Conservation (phyloP, 2,797 vertebrate genomes). For the Characodon lateralis region DNA sequence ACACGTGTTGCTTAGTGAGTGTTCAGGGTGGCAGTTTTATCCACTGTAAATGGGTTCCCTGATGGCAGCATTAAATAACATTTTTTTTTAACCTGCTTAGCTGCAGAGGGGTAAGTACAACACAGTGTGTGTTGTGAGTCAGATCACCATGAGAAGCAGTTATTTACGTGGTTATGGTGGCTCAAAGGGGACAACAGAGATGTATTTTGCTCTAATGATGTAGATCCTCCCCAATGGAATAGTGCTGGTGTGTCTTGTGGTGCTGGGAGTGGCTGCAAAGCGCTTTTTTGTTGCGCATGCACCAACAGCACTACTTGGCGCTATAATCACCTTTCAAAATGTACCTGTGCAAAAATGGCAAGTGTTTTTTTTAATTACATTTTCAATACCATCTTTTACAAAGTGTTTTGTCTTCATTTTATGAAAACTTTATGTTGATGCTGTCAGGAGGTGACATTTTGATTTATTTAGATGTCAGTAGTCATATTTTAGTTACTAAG, state of each 20-base stretch:
- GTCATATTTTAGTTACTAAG: constrained; percentile 2
- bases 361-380: too few species aligned
- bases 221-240: not conserved
- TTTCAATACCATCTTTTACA: too few species aligned
- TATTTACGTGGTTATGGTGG: not conserved
- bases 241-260: not conserved
- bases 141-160: not conserved
- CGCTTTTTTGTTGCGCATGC: not conserved
- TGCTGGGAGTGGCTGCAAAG: not conserved
- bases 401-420: not conserved
- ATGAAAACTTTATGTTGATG: not conserved
- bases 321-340: not conserved
- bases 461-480: not conserved
- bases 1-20: too few species aligned
- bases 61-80: too few species aligned
- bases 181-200: not conserved
- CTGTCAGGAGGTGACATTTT: not conserved
- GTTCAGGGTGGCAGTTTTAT: too few species aligned
- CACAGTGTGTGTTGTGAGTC: not conserved
- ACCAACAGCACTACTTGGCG: not conserved
- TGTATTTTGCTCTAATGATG: not conserved
- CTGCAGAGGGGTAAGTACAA: not conserved
- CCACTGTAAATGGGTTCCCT: too few species aligned
- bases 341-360: not conserved
- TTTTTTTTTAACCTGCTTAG: too few species aligned